Percentiles rank a stretch among this genome's conserved stretches.
These are phyloP conservation scores for Callinectes sapidus DNA, from an alignment of 2,888 invertebrate species.

Conservation along the genomic window DNA sequence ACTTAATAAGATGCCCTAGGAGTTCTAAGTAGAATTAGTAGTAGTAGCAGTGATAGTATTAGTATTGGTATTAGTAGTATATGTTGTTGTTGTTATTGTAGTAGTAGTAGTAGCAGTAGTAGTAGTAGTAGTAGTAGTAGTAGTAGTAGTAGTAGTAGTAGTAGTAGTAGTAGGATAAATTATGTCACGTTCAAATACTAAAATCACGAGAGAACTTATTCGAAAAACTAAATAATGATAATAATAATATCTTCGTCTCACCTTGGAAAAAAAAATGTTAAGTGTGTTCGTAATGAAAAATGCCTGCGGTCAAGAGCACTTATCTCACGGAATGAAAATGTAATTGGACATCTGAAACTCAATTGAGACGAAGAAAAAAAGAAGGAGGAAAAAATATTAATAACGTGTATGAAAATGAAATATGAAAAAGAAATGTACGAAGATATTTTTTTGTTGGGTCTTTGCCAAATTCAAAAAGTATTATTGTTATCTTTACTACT, in stretches of 20 bases:
- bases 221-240: too few relatives aligned
- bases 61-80: not conserved
- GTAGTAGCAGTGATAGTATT: not conserved
- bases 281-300: not conserved
- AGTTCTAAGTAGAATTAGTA: not conserved
- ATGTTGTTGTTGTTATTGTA: not conserved
- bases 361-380: not conserved
- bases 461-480: not conserved
- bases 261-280: not conserved
- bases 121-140: constrained; percentile 3
- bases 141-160: not conserved
- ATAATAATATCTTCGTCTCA: not conserved
- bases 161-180: not conserved
- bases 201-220: not conserved
- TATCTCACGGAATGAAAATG: not conserved
- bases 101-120: constrained; percentile 13
- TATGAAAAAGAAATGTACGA: not conserved
- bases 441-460: not conserved
- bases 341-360: not conserved
- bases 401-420: not conserved
- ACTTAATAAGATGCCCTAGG: not conserved
- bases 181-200: not conserved
- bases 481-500: not conserved
- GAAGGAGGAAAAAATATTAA: not conserved
- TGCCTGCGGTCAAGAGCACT: not conserved